Base-by-base conservation (phyloP, 2,797 vertebrate genomes). In the Echiichthys vipera region DNA sequence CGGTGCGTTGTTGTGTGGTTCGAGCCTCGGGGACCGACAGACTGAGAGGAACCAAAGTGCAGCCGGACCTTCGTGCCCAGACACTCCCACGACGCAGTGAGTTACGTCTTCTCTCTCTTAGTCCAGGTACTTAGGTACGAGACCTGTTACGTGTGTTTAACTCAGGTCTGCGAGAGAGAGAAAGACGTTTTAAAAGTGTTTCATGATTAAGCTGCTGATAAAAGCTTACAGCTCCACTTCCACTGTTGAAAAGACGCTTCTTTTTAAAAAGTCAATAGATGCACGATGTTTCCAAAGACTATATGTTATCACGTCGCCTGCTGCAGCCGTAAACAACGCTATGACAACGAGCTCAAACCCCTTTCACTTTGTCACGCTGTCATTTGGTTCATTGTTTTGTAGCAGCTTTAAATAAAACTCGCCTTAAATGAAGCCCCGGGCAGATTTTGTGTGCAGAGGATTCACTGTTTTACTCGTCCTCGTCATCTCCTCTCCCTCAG, bases 21-120 rank as follows among this genome's bases (percentile, higher is more conserved):
- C 79, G 40, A 72, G 40, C 57, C 46, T 76, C 9, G 27, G 63
- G 18, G 63, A 68, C 57, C 49, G 58, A 80, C 88, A 32, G 46
- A 50, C 68, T 1, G 82, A 80, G 34, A 75, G 71, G 61, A 83
- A 55, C 71, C 66, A 59, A 18, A 70, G 27, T 20, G 24, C 56
- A 55, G 17, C 61, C 36, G 73, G 72, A 50, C 22, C 83, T 45
- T 55, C 66, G 0, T 13, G 12, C 53, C 54, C 55, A 20, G 47
- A 46, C 46, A 50, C 53, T 24, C 53, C 71, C 53, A 56, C 77
- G 47, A 58, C 76, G 40, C 77, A 51, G 93, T 94, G 67, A 89
- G 89, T 86, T 40, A 10, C 32, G 4, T 20, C n/a, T n/a, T n/a
- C n/a, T n/a, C n/a, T n/a, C n/a, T n/a, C n/a, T n/a, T n/a, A n/a